Evolutionary conservation across 1,140 invertebrate species (phyloP).

Genomic region (Magallana angulata): DNA sequence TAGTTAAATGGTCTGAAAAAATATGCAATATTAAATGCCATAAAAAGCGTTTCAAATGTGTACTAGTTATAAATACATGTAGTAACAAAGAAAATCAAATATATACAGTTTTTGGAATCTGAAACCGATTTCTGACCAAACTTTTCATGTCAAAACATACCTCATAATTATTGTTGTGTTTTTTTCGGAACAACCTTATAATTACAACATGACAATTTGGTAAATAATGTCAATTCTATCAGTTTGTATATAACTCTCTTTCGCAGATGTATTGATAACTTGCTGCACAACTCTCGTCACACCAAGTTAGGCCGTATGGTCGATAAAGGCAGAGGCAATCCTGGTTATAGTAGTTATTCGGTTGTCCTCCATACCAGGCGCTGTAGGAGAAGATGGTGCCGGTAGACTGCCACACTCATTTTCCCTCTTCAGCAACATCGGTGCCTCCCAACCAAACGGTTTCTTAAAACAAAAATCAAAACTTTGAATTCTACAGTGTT

Average conservation of each 20-base stretch:
- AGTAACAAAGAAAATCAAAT: too few species aligned
- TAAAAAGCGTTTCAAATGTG: too few species aligned
- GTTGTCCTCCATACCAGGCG: background rate
- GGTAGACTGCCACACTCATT: background rate
- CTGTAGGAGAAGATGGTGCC: background rate
- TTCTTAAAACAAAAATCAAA: background rate
- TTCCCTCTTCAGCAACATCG: background rate
- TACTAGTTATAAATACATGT: too few species aligned
- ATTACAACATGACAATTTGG: too few species aligned
- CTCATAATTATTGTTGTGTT: too few species aligned
- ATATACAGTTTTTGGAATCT: too few species aligned
- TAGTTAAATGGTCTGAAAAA: too few species aligned
- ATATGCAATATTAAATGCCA: too few species aligned
- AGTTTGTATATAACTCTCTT: background rate
- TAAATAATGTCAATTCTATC: too few species aligned
- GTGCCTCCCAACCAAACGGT: background rate
- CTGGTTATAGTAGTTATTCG: background rate
- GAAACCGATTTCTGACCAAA: too few species aligned
- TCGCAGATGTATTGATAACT: conserved; percentile 6
- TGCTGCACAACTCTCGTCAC: background rate
- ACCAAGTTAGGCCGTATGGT: background rate
- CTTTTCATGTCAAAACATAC: too few species aligned
- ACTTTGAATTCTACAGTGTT: background rate
- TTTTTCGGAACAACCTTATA: too few species aligned
- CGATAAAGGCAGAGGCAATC: background rate